Base-by-base conservation (phyloP, 2,888 invertebrate genomes). In the Caenorhabditis zanzibari region DNA sequence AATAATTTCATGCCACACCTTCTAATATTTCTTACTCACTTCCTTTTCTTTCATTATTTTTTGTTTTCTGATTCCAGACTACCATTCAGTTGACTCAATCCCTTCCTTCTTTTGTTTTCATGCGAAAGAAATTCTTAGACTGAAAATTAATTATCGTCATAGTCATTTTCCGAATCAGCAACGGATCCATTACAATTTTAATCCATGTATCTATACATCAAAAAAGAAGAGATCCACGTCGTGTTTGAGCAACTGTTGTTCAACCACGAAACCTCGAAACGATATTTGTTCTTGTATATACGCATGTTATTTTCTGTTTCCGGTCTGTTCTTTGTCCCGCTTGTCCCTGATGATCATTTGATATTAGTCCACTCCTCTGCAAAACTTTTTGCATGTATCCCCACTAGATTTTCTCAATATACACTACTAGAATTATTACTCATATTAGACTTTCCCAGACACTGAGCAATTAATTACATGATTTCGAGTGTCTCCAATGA, bases 311-410 rank as follows among this genome's bases (percentile, higher is more conserved):
- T 52, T 47, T 35, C 35, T 64, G 74, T 74, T 74, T 74, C 74
- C 74, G 74, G 49, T 56, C 32, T 64, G 74, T 74, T 74, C 74
- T 54, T 74, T 74, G 74, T 64, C 54, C 74, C 47, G 64, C 44
- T 74, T 74, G 74, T 64, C 54, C 74, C 47, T 35, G 28, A n/a
- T 61, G 74, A 74, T 74, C 74, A 14, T 74, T 74, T 74, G 74
- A 74, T 74, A 54, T 26, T 14, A 28, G 6, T 24, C 54, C 26
- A 41, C 19, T 4, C 44, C 14, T 0, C 61, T 61, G 61, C 61
- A 41, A 61, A 61, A 61, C 9, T 58, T 38, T 32, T 38, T 38
- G 32, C 38, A 32, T 38, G 6, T 38, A 32, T 4, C 32, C n/a
- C n/a, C n/a, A n/a, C 38, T 38, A 38, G 38, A 38, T 38, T 38